A percentile compares a stretch with the other conserved stretches of the same genome.
phyloP scores from a whole-genome alignment of 2,888 invertebrate genomes.

The Flexamia atlantica region DNA sequence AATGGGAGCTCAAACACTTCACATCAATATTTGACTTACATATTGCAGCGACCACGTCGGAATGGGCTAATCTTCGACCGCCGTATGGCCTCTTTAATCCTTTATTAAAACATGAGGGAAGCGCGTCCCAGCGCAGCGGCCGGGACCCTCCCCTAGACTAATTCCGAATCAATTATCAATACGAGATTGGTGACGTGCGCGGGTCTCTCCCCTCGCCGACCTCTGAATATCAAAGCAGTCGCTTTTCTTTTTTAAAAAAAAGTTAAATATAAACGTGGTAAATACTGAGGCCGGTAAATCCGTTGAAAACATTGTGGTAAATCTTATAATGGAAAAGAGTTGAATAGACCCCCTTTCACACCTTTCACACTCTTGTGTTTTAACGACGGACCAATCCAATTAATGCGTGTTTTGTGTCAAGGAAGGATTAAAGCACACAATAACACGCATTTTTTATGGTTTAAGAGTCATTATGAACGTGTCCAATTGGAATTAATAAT shows the following conservation, averaged over 20 bases:
- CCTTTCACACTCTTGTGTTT: not conserved
- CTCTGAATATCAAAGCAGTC: slow-evolving; percentile 7
- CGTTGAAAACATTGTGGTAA: slow-evolving; percentile 10
- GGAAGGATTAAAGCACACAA: slow-evolving; percentile 10
- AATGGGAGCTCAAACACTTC: too few relatives aligned
- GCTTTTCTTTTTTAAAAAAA: not conserved
- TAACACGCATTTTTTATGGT: not conserved
- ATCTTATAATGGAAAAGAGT: not conserved
- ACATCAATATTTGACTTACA: not conserved
- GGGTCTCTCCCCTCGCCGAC: not conserved
- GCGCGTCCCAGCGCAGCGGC: not conserved
- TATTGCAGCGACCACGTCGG: slow-evolving; percentile 3
- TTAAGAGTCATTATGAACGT: not conserved
- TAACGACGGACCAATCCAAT: slow-evolving; percentile 16
- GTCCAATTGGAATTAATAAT: not conserved
- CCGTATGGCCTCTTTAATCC: slow-evolving; percentile 56
- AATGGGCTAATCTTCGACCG: slow-evolving; percentile 36
- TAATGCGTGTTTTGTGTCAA: slow-evolving; percentile 21
- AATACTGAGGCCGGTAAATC: not conserved
- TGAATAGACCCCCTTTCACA: slow-evolving; percentile 8
- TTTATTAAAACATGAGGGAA: slow-evolving; percentile 58
- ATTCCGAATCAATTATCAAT: slow-evolving; percentile 59
- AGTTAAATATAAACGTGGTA: not conserved
- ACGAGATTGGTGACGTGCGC: slow-evolving; percentile 54
- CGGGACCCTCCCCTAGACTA: slow-evolving; percentile 25